Conservation (phyloP, 2,113 vertebrate genomes). For the Dinomys branickii region DNA sequence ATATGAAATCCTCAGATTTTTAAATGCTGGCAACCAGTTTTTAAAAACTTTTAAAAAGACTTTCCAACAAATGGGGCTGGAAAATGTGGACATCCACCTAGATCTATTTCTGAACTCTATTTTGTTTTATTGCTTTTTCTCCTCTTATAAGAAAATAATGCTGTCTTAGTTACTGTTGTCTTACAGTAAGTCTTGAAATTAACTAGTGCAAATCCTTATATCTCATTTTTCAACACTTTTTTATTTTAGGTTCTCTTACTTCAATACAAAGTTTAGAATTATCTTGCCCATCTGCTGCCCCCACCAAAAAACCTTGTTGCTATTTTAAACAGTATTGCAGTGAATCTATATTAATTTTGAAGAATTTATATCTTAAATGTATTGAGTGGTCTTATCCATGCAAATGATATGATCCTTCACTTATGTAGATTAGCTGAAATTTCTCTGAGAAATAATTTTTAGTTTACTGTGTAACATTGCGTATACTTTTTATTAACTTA, state of each 20-base stretch:
- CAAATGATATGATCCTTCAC: background rate
- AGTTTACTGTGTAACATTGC: background rate
- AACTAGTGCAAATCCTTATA: background rate
- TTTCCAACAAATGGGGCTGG: background rate
- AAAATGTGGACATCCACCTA: background rate
- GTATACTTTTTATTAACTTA: background rate
- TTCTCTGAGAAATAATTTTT: background rate
- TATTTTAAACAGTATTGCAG: background rate
- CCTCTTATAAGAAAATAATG: background rate
- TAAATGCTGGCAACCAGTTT: background rate
- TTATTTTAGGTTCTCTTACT: background rate
- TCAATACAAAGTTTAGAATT: background rate
- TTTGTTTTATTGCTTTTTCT: background rate
- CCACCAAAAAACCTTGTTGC: background rate
- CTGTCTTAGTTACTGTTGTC: background rate
- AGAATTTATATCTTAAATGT: background rate
- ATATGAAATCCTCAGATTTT: background rate
- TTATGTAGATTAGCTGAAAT: background rate
- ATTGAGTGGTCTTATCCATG: background rate
- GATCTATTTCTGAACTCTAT: background rate
- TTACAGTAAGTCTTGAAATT: background rate
- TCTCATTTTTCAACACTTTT: background rate
- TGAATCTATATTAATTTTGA: background rate
- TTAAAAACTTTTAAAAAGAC: background rate
- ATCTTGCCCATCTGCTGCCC: background rate